Conservation (phyloP, 1,140 invertebrate genomes). For the Littorina saxatilis region DNA sequence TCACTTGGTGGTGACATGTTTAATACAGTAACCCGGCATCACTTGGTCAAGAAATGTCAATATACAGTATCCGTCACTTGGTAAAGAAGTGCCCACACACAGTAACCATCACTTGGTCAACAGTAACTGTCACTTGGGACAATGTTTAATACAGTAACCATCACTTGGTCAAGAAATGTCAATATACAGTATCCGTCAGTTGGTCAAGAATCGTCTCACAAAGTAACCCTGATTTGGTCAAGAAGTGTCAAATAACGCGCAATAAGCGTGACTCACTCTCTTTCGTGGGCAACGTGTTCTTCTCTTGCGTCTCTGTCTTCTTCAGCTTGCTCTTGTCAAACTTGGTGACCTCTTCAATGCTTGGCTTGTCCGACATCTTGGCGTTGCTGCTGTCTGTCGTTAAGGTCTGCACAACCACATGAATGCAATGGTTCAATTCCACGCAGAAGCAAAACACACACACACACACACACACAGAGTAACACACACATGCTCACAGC, state of each 20-base stretch:
- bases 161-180: background rate
- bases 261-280: constrained; percentile 84
- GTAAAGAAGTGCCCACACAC: background rate
- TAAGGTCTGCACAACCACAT: too few relatives aligned
- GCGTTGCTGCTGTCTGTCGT: background rate
- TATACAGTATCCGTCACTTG: too few relatives aligned
- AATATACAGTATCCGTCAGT: background rate
- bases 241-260: background rate
- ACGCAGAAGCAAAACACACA: background rate
- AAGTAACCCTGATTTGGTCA: too few relatives aligned
- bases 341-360: constrained; percentile 66
- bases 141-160: background rate
- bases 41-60: too few relatives aligned
- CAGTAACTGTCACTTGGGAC: background rate
- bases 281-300: constrained; percentile 95
- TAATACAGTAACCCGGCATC: background rate
- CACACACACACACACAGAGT: constrained; percentile 25
- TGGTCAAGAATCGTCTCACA: background rate
- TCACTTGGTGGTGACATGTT: background rate
- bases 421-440: background rate
- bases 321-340: constrained; percentile 81
- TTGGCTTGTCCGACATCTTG: constrained; percentile 67
- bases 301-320: constrained; percentile 94
- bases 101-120: background rate
- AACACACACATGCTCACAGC: constrained; percentile 14